Base-by-base conservation (phyloP, 2,797 vertebrate species). In the Amblyopsis hoosieri region DNA sequence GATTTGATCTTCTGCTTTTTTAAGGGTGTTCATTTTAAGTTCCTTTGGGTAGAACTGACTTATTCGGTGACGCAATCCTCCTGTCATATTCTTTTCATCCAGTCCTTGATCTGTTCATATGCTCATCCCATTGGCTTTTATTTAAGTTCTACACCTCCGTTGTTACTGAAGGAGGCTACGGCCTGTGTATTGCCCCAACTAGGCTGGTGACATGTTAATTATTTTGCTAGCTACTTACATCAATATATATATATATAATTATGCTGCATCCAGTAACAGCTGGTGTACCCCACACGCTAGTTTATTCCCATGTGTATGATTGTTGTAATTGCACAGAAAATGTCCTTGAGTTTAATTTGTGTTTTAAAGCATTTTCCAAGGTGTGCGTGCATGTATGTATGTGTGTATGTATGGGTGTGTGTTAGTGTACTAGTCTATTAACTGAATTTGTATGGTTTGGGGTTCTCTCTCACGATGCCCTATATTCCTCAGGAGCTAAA, bases 201-300 rank as follows among this genome's bases (percentile, higher is more conserved):
- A 71, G 29, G 33, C 78, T 80, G 74, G 75, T 64, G 62, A 33
- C 64, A 67, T 76, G 75, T 85, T 60, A 53, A 57, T 31, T n/a
- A 33, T 69, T 59, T 79, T 83, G 80, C 81, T 89, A 84, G 84
- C 67, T 70, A 62, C 76, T 83, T 67, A 17, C 75, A 78, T 71
- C 64, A 52, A 60, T 54, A 47, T 15, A 12, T 69, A n/a, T 72
- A 58, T 23, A 77, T 69, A 9, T 9, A 37, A 8, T 62, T 33
- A 70, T 29, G 75, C 68, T 64, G n/a, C 61, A 70, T 66, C 54
- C 23, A 59, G 17, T 78, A 33, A 57, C 62, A 58, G 54, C 54
- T 58, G 60, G 64, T 23, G 56, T 14, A n/a, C 13, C 37, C 33
- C 12, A 23, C 37, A n/a, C 6, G 13, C 29, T 50, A 60, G 55